Percentiles rank a stretch among this genome's conserved stretches.
These are phyloP conservation scores for Antrozous pallidus DNA, from an alignment of 2,797 vertebrate species.

Conservation along the genomic window DNA sequence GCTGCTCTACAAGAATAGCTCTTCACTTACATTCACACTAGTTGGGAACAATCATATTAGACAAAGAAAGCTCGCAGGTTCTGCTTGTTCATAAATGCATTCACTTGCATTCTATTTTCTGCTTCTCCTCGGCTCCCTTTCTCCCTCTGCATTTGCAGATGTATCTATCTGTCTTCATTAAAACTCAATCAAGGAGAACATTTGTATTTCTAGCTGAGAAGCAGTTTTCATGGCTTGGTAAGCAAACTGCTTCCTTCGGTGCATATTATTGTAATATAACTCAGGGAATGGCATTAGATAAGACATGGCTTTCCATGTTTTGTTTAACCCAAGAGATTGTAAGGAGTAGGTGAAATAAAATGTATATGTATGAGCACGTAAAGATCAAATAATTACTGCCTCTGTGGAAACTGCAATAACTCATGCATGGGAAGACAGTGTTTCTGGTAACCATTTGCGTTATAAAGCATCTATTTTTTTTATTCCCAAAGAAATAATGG, in stretches of 20 bases:
- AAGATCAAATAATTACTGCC: background rate
- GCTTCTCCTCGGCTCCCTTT: background rate
- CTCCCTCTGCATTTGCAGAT: background rate
- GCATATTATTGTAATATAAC: constrained; percentile 48
- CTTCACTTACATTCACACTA: background rate
- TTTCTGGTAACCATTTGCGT: background rate
- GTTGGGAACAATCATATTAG: background rate
- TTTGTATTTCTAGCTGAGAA: constrained; percentile 62
- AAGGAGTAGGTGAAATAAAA: background rate
- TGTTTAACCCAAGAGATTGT: constrained; percentile 28
- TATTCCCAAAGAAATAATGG: background rate
- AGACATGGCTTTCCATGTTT: constrained; percentile 43
- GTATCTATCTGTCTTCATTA: constrained; percentile 66
- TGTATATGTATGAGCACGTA: background rate
- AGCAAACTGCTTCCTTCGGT: constrained; percentile 53
- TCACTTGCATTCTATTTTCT: background rate
- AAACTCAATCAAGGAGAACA: constrained; percentile 65
- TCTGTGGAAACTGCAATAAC: background rate
- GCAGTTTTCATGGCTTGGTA: constrained; percentile 62
- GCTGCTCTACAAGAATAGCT: background rate
- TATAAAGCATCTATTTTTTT: background rate
- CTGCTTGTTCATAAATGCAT: background rate
- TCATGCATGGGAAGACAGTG: background rate
- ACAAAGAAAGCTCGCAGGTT: background rate
- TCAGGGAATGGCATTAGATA: constrained; percentile 14